Evolutionary conservation across 2,888 invertebrate species (phyloP).

Genomic region (Lasioglossum zephyrum): DNA sequence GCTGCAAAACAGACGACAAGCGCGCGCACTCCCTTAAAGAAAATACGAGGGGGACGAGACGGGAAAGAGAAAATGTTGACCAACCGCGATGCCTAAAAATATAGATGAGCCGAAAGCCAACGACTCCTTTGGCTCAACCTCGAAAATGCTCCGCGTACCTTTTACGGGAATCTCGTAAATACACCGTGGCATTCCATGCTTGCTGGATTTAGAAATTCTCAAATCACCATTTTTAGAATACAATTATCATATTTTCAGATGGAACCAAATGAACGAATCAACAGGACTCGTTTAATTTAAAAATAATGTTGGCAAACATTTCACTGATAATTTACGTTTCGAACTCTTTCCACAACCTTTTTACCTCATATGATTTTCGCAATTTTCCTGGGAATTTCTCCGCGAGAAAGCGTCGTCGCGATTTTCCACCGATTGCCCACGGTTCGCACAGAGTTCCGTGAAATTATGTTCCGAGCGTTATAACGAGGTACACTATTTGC

Average conservation of each 20-base stretch:
- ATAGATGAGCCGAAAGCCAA: slow-evolving; percentile 74
- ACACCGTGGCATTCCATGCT: slow-evolving; percentile 24
- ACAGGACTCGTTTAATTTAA: background rate
- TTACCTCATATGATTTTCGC: background rate
- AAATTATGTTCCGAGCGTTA: background rate
- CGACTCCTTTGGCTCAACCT: slow-evolving; percentile 75
- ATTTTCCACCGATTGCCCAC: background rate
- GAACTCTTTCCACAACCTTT: background rate
- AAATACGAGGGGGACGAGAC: slow-evolving; percentile 38
- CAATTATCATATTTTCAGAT: too few species aligned
- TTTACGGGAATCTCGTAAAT: slow-evolving; percentile 63
- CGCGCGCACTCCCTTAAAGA: slow-evolving; percentile 38
- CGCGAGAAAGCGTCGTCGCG: background rate
- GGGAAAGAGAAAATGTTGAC: slow-evolving; percentile 74
- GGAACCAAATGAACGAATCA: too few species aligned
- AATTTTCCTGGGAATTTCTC: background rate
- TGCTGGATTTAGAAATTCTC: slow-evolving; percentile 35
- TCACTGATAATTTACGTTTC: background rate
- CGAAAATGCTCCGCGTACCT: slow-evolving; percentile 67
- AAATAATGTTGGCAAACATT: background rate
- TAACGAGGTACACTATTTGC: slow-evolving; percentile 2
- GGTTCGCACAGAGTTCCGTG: background rate
- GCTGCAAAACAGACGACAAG: slow-evolving; percentile 42
- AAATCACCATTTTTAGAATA: too few species aligned
- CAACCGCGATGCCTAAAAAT: slow-evolving; percentile 74